Conservation (phyloP, 2,797 vertebrate species). For the Choloepus didactylus region DNA sequence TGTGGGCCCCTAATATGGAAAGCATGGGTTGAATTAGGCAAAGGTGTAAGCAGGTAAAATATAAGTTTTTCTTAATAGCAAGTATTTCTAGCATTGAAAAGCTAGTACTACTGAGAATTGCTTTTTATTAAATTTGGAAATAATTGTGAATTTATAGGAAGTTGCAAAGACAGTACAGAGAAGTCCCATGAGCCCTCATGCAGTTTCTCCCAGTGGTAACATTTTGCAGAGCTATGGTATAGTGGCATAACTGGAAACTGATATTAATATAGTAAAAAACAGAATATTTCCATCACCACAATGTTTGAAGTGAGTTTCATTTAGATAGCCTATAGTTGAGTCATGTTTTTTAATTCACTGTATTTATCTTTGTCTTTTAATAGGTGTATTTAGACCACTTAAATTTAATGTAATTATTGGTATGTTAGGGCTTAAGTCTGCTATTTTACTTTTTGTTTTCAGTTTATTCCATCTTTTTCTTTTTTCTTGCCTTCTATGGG, state of each 20-base stretch:
- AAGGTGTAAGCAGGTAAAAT: background rate
- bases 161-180: background rate
- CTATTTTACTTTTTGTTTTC: slow-evolving; percentile 29
- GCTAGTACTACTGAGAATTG: background rate
- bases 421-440: background rate
- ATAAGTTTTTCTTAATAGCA: background rate
- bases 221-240: background rate
- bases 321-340: background rate
- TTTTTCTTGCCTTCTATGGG: background rate
- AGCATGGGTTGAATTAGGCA: background rate
- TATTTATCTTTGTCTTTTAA: background rate
- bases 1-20: slow-evolving; percentile 21
- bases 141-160: background rate
- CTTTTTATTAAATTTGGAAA: slow-evolving; percentile 43
- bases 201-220: background rate
- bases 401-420: background rate
- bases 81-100: slow-evolving; percentile 20
- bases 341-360: slow-evolving; percentile 22
- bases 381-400: background rate
- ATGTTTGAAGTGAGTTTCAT: slow-evolving; percentile 18
- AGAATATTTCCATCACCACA: background rate
- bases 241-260: background rate
- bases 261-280: background rate
- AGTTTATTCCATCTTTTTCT: background rate
- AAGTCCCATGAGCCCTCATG: background rate